Evolutionary conservation across 2,888 invertebrate genomes (phyloP), one percentile per base, ranked within the genome.

Genomic region (Epistrophe eligans): DNA sequence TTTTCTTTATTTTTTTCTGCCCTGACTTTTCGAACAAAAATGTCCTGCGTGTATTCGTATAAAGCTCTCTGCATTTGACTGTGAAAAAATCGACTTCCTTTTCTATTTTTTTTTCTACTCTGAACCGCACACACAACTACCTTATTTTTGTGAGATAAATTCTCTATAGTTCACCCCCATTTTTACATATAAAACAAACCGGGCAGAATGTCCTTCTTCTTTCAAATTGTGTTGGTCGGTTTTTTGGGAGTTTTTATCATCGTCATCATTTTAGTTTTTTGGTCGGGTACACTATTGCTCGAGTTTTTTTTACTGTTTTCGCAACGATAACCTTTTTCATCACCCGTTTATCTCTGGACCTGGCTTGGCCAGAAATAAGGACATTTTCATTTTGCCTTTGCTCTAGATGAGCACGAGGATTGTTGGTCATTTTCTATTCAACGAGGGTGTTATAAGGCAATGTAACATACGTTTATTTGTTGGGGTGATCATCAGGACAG

Each of bases 311-410:
- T 10, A 35, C 55, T 70, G 60, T 38, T 60, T 35, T 60, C 64
- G 60, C n/a, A 32, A 50, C 62, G 85, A 81, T 81, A 85, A 87
- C 87, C 82, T 87, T 87, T 80, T 81, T 85, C 73, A 77, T 67
- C 73, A 85, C 70, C 57, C 77, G 73, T 81, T 85, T 85, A 77
- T 81, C 81, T 85, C 55, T 64, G 77, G 64, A 58, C 32, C 57
- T 73, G 60, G 60, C 40, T 66, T 35, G 45, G 64, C 35, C 62
- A 52, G 43, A 84, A 74, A 76, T 77, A 64, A 77, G 77, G 77
- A 71, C 62, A 45, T 74, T 60, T n/a, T 50, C 38, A 32, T 71
- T 35, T 52, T 38, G 38, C 38, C 66, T 32, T 35, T 60, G 19
- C 40, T 62, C 48, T 55, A 6, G 28, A 28, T 45, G 5, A 15